Conservation (phyloP, 2,113 vertebrate species). For the Scophthalmus maximus region DNA sequence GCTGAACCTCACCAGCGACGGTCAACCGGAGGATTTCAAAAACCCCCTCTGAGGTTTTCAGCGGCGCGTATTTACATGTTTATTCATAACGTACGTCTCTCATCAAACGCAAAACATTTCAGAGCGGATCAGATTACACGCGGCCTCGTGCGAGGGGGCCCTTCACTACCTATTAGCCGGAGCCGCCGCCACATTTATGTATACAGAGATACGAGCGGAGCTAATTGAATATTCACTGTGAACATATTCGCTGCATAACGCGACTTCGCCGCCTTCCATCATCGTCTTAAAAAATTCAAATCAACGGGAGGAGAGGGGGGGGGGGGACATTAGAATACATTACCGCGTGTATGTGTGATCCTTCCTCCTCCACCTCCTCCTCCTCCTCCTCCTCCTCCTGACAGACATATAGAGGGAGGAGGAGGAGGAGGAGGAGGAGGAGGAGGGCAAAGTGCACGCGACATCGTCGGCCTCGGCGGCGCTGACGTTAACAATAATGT, state of each 20-base stretch:
- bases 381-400: slow-evolving; percentile 36
- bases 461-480: slow-evolving; percentile 56
- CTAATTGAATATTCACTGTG: slow-evolving; percentile 80
- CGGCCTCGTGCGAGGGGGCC: slow-evolving; percentile 27
- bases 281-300: slow-evolving; percentile 77
- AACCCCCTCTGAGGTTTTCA: too few species aligned
- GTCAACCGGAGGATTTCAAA: too few species aligned
- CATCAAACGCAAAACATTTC: slow-evolving; percentile 47
- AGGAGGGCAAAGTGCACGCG: slow-evolving; percentile 65
- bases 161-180: slow-evolving; percentile 70
- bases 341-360: slow-evolving; percentile 63
- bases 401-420: slow-evolving; percentile 25
- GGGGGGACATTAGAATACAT: slow-evolving; percentile 77
- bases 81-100: slow-evolving; percentile 58
- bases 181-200: slow-evolving; percentile 49
- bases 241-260: slow-evolving; percentile 80
- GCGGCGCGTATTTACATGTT: slow-evolving; percentile 57
- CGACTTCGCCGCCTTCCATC: slow-evolving; percentile 56
- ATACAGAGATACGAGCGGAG: slow-evolving; percentile 45
- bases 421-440: slow-evolving; percentile 46
- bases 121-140: slow-evolving; percentile 29
- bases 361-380: slow-evolving; percentile 14
- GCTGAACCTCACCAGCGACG: too few species aligned
- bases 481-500: slow-evolving; percentile 87
- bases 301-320: slow-evolving; percentile 61